These are phyloP conservation scores for Aldabrachelys gigantea DNA, from an alignment of 2,113 vertebrate genomes.

Conservation along the genomic window DNA sequence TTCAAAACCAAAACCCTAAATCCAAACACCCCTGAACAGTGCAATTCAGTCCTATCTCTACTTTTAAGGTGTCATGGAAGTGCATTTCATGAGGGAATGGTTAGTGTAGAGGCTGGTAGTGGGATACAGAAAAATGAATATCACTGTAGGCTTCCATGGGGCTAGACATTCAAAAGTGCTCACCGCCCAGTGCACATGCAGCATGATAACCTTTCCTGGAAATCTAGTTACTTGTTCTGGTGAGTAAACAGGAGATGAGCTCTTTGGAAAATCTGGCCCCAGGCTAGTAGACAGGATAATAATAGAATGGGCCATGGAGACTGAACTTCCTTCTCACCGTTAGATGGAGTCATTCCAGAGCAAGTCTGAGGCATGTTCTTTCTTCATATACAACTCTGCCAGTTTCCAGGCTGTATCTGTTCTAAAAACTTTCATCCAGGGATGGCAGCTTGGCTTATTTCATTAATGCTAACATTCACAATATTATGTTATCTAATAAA, in stretches of 20 bases:
- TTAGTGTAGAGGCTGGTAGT: not conserved
- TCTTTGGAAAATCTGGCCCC: not conserved
- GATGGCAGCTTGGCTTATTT: not conserved
- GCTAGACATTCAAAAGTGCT: not conserved
- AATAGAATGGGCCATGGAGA: not conserved
- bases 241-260: not conserved
- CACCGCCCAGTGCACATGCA: accelerated
- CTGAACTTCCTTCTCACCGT: not conserved
- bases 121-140: not conserved
- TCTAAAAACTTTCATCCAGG: not conserved
- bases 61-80: not conserved
- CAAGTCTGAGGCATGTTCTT: not conserved
- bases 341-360: not conserved
- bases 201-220: not conserved
- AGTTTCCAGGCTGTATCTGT: not conserved
- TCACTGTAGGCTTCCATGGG: not conserved
- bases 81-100: not conserved
- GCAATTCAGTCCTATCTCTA: not conserved
- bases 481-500: not conserved
- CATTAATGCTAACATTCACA: not conserved
- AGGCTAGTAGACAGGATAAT: not conserved
- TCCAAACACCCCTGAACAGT: slow-evolving; percentile 9
- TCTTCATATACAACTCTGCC: no score
- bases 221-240: not conserved
- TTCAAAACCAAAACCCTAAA: slow-evolving; percentile 17